Evolutionary conservation across 2,888 invertebrate species (phyloP).

Genomic region (Dorcus hopei): DNA sequence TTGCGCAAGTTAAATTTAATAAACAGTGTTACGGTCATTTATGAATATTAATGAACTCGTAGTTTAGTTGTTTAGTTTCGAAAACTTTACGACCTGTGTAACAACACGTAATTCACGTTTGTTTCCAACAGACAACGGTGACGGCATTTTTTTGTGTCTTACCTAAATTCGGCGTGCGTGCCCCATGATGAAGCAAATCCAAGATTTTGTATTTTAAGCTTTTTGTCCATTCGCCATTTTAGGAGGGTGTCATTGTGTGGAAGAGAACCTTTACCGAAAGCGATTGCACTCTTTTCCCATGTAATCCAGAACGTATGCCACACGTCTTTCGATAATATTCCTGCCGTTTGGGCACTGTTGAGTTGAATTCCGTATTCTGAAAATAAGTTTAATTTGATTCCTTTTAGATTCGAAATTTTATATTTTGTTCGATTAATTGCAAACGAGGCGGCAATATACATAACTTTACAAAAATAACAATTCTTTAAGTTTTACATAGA

Average conservation of each 20-base stretch:
- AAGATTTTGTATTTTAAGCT: constrained; percentile 59
- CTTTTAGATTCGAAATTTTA: too few relatives aligned
- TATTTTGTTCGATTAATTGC: too few relatives aligned
- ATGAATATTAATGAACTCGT: too few relatives aligned
- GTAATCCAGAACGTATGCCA: constrained; percentile 68
- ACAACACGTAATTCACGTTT: too few relatives aligned
- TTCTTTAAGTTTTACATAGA: too few relatives aligned
- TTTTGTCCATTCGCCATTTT: constrained; percentile 59
- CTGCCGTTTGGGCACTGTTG: constrained; percentile 57
- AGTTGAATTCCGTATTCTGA: constrained; percentile 63
- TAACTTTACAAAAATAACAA: too few relatives aligned
- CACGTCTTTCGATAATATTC: constrained; percentile 54
- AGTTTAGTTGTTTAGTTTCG: too few relatives aligned
- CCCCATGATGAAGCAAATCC: constrained; percentile 66
- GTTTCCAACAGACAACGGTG: too few relatives aligned
- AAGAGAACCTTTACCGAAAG: constrained; percentile 58
- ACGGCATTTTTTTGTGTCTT: constrained; percentile 16
- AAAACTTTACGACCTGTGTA: too few relatives aligned
- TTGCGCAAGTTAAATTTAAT: too few relatives aligned
- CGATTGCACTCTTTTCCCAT: constrained; percentile 60
- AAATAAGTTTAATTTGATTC: constrained; percentile 21
- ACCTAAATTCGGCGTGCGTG: constrained; percentile 64
- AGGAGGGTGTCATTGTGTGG: constrained; percentile 57
- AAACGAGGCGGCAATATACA: too few relatives aligned
- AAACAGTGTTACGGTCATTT: too few relatives aligned